Conservation (phyloP, 2,888 invertebrate species). For the Magallana nippona region DNA sequence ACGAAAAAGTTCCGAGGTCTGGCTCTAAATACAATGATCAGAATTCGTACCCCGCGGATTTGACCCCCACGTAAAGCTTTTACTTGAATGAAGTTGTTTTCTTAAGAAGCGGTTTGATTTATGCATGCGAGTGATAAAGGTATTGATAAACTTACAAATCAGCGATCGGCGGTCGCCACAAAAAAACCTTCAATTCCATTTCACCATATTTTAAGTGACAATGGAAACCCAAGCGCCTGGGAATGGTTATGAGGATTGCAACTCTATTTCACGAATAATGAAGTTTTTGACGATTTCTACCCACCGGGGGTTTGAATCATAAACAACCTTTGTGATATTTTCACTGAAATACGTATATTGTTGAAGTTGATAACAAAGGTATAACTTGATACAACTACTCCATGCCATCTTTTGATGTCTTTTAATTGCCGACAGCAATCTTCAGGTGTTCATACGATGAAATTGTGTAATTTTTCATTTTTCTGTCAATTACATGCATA, state of each 20-base stretch:
- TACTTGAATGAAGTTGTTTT: slow-evolving; percentile 30
- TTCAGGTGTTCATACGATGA: neutral
- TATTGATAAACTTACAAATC: slow-evolving; percentile 25
- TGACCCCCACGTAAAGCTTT: slow-evolving; percentile 16
- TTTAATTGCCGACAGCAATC: slow-evolving; percentile 5
- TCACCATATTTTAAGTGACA: slow-evolving; percentile 22
- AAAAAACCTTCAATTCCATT: neutral
- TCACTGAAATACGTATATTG: slow-evolving; percentile 16
- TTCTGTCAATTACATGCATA: neutral
- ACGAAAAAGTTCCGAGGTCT: slow-evolving; percentile 10
- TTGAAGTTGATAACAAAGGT: slow-evolving; percentile 27
- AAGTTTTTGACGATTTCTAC: slow-evolving; percentile 19
- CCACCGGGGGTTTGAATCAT: neutral
- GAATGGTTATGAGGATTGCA: neutral
- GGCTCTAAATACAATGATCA: neutral
- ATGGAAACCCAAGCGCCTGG: neutral
- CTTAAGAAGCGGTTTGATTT: slow-evolving; percentile 22
- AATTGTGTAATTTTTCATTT: neutral
- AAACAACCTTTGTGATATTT: slow-evolving; percentile 7
- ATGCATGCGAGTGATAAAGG: slow-evolving; percentile 3
- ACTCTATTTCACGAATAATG: slow-evolving; percentile 22
- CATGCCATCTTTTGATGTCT: slow-evolving; percentile 9
- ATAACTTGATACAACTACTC: neutral
- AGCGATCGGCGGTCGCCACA: slow-evolving; percentile 6
- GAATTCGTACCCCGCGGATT: neutral